Base-by-base conservation (phyloP, 1,140 invertebrate genomes). In the Brachionus angularis region DNA sequence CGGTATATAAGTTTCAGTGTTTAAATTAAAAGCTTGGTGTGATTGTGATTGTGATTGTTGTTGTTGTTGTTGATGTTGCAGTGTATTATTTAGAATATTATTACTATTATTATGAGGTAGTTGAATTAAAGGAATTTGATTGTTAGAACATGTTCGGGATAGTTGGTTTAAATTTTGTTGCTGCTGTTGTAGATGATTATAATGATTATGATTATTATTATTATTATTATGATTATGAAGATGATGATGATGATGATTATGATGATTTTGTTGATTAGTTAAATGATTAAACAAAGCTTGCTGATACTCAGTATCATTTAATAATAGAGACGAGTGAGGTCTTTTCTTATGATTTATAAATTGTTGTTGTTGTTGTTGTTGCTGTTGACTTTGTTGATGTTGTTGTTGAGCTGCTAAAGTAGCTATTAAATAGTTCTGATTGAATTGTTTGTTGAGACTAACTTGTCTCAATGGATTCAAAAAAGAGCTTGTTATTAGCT, bases 371-470 rank as follows among this genome's bases (percentile, higher is more conserved):
- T 58, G 53, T 21, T 58, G 36, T 5, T 27, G 36, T 14, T 31
- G 12, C 10, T 23, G 14, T 39, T 58, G 27, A 55, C 31, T 33
- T 7, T 33, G 31, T 55, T 55, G 53, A 23, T 58, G 21, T 5
- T 58, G 21, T 36, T 58, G 53, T 27, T 58, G 53, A 3, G 33
- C 33, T 39, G 53, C 18, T 18, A 58, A 36, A 23, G 53, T 58
- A 12, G 53, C 53, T 10, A 58, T 16, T 23, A 58, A 58, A 14
- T 58, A 58, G 5, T 58, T 58, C 2, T 31, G 21, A 58, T 58
- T 58, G 4, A 55, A 55, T 55, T 55, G 52, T 23, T 55, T 58
- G n/a, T 58, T 58, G 5, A 58, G 3, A 7, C 25, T 58, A 39
- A 58, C 36, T 42, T 58, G 53, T 12, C 53, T 21, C 1, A 58